Evolutionary conservation across 2,888 invertebrate genomes (phyloP), one percentile per base, ranked within the genome.

Genomic region (Ornithoptera priamus): DNA sequence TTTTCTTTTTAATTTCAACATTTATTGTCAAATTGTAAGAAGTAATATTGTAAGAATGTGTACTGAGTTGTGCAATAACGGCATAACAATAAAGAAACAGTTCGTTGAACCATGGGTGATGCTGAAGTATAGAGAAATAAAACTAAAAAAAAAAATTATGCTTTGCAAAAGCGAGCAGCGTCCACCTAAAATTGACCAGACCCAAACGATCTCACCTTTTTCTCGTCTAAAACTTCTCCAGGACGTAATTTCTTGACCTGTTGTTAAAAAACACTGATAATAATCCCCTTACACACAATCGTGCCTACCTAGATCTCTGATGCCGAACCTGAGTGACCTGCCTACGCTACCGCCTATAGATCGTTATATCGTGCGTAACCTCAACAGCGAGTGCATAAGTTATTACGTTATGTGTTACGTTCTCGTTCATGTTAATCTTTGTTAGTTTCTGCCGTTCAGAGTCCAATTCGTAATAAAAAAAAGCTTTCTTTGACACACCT

Each of bases 171-270:
- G 92, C 92, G 88, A 90, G 88, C 88, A 91, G 89, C 87, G 87
- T 88, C 90, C 90, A 88, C 89, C 90, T 90, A 90, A 87, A 87
- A 87, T 81, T 83, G 88, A 86, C 87, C 89, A 90, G 90, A 89
- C 85, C 89, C 90, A 89, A 85, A 86, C 84, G 85, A 87, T 90
- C 92, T 97, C 96, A 98, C 97, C 97, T 97, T 97, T 95, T 96
- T 97, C 90, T 97, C 97, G 93, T 97, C 97, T 94, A 97, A 92
- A 91, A 98, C 96, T 95, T 97, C 97, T 91, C 97, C 97, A 82
- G 97, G 97, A 84, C 97, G 97, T 93, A 97, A 96, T 95, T 97
- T 97, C 93, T 95, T 96, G 94, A 96, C 96, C 97, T 93, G 93
- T 90, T 89, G 85, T 90, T 87, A 89, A 87, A 92, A 90, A 91